phyloP scores from a whole-genome alignment of 2,113 vertebrate genomes.

The Aphyosemion australe region DNA sequence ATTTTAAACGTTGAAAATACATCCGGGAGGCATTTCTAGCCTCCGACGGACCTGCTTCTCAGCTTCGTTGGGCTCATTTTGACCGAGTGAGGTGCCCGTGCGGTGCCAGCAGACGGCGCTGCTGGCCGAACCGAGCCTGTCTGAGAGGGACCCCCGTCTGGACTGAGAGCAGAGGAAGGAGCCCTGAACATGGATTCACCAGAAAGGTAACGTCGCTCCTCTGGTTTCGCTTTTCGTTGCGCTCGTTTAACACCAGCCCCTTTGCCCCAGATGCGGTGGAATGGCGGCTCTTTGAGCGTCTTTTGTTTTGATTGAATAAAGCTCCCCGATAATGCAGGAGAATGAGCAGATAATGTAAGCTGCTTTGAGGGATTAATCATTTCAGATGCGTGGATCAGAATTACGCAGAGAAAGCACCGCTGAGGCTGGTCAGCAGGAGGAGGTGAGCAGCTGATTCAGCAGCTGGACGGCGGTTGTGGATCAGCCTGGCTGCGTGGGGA shows the following conservation, averaged over 20 bases:
- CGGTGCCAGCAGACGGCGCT: conserved; percentile 58
- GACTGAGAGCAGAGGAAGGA: conserved; percentile 36
- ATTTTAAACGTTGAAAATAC: too few species aligned
- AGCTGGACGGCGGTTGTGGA: conserved; percentile 22
- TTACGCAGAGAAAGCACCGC: too few species aligned
- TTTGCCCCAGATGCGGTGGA: background rate
- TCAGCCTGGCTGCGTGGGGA: too few species aligned
- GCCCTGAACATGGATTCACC: conserved; percentile 55
- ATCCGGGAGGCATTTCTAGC: background rate
- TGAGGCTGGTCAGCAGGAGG: too few species aligned
- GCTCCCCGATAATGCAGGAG: background rate
- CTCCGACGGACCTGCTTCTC: background rate
- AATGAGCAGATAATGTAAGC: background rate
- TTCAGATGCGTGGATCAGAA: too few species aligned
- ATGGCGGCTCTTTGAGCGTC: conserved; percentile 7
- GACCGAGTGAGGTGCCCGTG: conserved; percentile 11
- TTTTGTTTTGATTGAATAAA: conserved; percentile 27
- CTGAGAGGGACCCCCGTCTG: conserved; percentile 47
- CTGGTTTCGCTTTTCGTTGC: background rate
- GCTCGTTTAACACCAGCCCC: background rate
- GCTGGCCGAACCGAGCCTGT: conserved; percentile 44
- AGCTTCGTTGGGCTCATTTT: background rate
- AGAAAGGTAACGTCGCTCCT: conserved; percentile 46
- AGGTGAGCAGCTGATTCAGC: conserved; percentile 37
- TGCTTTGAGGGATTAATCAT: too few species aligned